These are phyloP conservation scores for Harpagus bidentatus DNA, from an alignment of 2,113 vertebrate species.

Conservation along the genomic window DNA sequence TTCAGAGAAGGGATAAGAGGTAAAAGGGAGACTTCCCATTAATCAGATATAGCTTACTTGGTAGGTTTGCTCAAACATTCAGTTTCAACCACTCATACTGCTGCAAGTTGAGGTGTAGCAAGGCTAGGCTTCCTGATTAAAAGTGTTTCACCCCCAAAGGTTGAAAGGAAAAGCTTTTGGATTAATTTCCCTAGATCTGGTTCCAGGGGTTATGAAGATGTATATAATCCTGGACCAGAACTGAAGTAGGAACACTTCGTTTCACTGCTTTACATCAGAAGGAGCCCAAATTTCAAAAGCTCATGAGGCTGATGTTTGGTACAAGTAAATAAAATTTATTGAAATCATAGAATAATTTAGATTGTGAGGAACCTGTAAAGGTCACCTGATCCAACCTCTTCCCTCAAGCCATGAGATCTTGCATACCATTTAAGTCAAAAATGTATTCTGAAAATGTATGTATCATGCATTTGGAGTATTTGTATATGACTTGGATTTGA, in stretches of 20 bases:
- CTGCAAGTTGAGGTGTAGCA: not conserved
- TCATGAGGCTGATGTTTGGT: not conserved
- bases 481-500: not conserved
- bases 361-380: not conserved
- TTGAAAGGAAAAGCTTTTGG: not conserved
- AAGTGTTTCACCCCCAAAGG: not conserved
- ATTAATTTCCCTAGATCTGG: not conserved
- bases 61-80: not conserved
- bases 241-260: not conserved
- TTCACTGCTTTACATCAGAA: not conserved
- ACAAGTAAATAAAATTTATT: not conserved
- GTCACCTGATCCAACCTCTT: not conserved
- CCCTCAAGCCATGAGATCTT: not conserved
- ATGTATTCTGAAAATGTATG: not conserved
- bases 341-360: not conserved
- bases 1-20: not conserved
- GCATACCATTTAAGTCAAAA: not conserved
- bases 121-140: not conserved
- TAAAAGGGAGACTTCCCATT: not conserved
- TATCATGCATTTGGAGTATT: not conserved
- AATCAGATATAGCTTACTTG: not conserved
- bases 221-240: not conserved
- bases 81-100: not conserved
- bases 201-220: no score
- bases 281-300: not conserved